Base-by-base conservation (phyloP, 2,888 invertebrate species). In the Eupithecia abbreviata region DNA sequence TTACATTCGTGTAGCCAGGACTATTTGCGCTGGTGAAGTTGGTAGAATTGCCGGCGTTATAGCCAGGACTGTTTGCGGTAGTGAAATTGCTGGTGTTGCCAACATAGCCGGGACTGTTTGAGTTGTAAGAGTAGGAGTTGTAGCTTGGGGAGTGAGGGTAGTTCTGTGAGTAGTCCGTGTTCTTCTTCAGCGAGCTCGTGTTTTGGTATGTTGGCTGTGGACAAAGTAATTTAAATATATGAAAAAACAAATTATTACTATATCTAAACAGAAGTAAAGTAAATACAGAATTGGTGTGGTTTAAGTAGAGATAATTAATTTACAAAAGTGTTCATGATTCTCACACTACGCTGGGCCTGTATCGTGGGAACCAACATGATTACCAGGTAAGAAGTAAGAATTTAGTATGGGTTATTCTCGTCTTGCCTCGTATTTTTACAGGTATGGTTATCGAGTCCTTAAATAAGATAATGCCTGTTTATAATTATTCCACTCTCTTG, bases 171-270 rank as follows among this genome's bases (percentile, higher is more conserved):
- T 82, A 73, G 85, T 90, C 83, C 83, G 83, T 90, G 67, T 93
- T 92, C 84, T 96, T 96, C 82, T 96, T 93, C 75, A 93, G 83
- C 2, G 90, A 85, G 68, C 90, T 88, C 72, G 94, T 93, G 88
- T 96, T 96, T 85, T 96, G 96, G 87, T 97, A 97, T 42, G 97
- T 96, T 10, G 96, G 97, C 97, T 97, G 94, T 73, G 91, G 93
- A 85, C 87, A 91, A 90, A 83, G 18, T 45, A n/a, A 49, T 51
- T 51, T 7, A 49, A 4, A 10, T 45, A 45, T 42, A 66, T 30
- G 41, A 65, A 30, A 30, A 30, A 30, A 30, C 1, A 1, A 30
- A 30, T 30, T 30, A 30, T 30, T 30, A 30, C 30, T 30, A 30
- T 1, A 30, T 30, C 30, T 30, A 30, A 30, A 30, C 30, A 30